These are phyloP conservation scores for Enhydra lutris DNA, from an alignment of 2,113 vertebrate species.

Conservation along the genomic window DNA sequence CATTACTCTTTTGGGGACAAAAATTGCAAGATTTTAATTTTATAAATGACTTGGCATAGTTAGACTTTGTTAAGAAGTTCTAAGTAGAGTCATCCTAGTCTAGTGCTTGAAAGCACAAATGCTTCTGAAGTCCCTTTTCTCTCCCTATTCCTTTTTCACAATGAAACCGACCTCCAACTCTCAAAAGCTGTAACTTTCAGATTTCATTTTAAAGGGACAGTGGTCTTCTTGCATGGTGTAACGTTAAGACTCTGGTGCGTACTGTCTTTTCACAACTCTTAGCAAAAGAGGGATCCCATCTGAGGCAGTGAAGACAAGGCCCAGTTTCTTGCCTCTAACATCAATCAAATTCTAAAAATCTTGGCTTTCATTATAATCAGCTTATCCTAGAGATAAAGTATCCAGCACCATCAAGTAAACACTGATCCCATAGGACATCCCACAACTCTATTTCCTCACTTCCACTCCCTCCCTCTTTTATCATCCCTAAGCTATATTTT, in stretches of 20 bases:
- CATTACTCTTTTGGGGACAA: not conserved
- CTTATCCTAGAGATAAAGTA: not conserved
- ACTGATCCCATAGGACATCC: not conserved
- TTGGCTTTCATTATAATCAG: not conserved
- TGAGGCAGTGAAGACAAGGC: not conserved
- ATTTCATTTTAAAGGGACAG: not conserved
- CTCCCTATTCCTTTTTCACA: not conserved
- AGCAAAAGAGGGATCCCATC: not conserved
- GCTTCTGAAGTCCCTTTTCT: not conserved
- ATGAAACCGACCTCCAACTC: not conserved
- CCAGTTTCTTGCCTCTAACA: not conserved
- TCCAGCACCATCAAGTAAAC: not conserved
- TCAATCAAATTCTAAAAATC: not conserved
- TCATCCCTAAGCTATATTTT: not conserved
- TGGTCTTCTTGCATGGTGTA: not conserved
- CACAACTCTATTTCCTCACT: not conserved
- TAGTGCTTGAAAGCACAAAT: not conserved
- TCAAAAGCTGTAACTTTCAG: not conserved
- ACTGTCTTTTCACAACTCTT: not conserved
- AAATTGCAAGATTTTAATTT: not conserved
- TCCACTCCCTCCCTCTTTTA: not conserved
- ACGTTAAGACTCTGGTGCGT: accelerated
- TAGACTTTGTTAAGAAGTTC: not conserved
- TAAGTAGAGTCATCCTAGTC: not conserved
- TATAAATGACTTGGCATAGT: not conserved